Evolutionary conservation across 2,797 vertebrate genomes (phyloP).

Genomic region (Hypotaenidia okinawae): DNA sequence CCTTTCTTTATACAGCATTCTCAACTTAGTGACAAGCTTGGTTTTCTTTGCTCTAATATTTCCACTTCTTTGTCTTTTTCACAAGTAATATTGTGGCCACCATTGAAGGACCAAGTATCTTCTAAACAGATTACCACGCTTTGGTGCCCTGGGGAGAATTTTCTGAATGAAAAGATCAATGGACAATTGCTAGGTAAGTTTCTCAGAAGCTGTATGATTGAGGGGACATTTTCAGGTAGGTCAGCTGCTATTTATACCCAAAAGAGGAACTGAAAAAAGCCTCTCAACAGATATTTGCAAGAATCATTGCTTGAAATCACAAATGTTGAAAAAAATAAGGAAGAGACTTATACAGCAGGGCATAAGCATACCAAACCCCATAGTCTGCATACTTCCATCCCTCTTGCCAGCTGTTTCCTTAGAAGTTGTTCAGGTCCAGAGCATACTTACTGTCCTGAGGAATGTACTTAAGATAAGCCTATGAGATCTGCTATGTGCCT

Average conservation of each 20-base stretch:
- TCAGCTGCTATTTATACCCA: background rate
- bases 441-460: background rate
- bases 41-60: background rate
- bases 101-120: background rate
- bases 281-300: background rate
- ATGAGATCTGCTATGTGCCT: background rate
- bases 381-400: background rate
- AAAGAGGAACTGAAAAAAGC: background rate
- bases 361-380: background rate
- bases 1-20: background rate
- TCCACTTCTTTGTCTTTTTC: background rate
- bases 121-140: background rate
- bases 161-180: background rate
- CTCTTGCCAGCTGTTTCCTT: background rate
- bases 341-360: background rate
- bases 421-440: background rate
- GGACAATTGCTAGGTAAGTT: background rate
- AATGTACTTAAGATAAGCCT: background rate
- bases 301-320: background rate
- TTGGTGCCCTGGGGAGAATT: background rate
- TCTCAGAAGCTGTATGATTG: background rate
- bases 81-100: background rate
- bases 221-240: background rate
- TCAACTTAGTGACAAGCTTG: background rate
- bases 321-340: background rate